phyloP scores from a whole-genome alignment of 1,140 invertebrate genomes.

The Diachasma alloeum region DNA sequence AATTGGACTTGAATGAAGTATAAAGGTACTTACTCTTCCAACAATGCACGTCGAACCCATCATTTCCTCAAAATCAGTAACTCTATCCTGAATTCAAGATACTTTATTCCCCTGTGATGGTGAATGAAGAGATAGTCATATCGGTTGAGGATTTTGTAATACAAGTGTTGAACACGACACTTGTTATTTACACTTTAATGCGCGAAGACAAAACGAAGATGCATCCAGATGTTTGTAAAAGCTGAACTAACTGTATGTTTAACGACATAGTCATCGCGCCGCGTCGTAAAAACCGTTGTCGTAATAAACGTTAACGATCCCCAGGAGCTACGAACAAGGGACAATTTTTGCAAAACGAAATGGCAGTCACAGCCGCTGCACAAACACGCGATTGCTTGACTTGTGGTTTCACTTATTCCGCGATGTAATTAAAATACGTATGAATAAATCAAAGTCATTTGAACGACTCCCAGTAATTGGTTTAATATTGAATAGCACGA shows the following conservation, averaged over 20 bases:
- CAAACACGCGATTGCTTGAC: neutral
- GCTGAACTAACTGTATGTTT: constrained; percentile 29
- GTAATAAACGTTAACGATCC: constrained; percentile 27
- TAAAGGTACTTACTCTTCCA: too few relatives aligned
- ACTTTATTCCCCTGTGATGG: neutral
- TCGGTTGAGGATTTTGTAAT: neutral
- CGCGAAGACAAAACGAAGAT: constrained; percentile 6
- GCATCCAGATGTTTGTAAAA: constrained; percentile 17
- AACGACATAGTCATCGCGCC: constrained; percentile 30
- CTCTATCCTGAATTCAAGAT: too few relatives aligned
- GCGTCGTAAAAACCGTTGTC: constrained; percentile 29
- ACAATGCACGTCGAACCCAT: too few relatives aligned
- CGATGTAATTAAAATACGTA: neutral
- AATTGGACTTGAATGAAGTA: too few relatives aligned
- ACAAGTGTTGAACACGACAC: neutral
- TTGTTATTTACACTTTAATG: constrained; percentile 27
- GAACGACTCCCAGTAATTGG: neutral
- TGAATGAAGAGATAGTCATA: neutral
- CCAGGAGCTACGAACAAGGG: constrained; percentile 3
- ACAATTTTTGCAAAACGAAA: constrained; percentile 26
- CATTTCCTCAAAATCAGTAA: too few relatives aligned
- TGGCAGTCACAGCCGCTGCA: constrained; percentile 6
- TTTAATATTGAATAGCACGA: neutral
- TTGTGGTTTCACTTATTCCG: neutral
- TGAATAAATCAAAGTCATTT: neutral